phyloP scores from a whole-genome alignment of 2,113 vertebrate species.

The Sphyrna mokarran region DNA sequence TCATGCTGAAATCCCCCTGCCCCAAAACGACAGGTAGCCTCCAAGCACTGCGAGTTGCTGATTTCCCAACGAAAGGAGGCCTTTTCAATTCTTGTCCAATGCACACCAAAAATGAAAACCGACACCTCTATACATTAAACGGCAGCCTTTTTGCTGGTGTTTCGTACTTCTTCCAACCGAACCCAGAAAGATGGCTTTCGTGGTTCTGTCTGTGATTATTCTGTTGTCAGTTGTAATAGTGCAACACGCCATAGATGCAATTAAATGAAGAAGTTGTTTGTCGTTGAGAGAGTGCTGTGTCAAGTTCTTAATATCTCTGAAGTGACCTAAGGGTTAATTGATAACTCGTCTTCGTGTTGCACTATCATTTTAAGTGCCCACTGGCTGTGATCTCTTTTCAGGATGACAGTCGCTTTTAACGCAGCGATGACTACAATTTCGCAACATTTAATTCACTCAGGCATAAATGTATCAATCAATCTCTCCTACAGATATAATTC shows the following conservation, averaged over 20 bases:
- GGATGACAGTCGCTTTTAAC: neutral
- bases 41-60: neutral
- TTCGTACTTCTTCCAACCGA: neutral
- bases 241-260: neutral
- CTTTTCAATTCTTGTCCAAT: neutral
- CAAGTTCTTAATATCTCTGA: neutral
- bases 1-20: neutral
- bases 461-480: conserved; percentile 7
- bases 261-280: neutral
- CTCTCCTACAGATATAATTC: neutral
- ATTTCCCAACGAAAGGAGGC: neutral
- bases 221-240: neutral
- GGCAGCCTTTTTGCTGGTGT: neutral
- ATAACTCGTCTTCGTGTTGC: neutral
- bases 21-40: neutral
- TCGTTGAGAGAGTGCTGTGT: neutral
- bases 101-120: neutral
- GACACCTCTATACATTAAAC: neutral
- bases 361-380: neutral
- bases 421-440: neutral
- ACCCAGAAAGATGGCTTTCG: neutral
- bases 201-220: neutral
- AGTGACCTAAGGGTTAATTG: neutral
- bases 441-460: neutral
- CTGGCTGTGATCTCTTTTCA: neutral